Conservation (phyloP, 1,140 invertebrate genomes). For the Dendrolimus kikuchii region DNA sequence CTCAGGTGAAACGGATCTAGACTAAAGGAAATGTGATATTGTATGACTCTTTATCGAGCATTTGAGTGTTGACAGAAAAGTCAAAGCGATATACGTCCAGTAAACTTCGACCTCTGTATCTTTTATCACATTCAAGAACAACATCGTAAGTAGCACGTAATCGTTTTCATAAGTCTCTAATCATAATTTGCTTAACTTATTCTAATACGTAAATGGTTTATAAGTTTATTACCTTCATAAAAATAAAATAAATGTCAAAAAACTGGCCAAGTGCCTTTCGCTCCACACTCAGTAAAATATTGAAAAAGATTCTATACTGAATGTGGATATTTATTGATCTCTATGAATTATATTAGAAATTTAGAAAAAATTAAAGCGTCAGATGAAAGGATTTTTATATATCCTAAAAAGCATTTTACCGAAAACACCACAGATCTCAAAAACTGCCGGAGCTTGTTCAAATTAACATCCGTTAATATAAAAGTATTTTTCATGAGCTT, state of each 20-base stretch:
- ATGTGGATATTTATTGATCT: too few species aligned
- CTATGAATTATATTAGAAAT: too few species aligned
- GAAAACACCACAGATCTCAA: too few species aligned
- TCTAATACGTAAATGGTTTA: not conserved
- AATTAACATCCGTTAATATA: too few species aligned
- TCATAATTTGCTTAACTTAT: not conserved
- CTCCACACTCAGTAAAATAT: too few species aligned
- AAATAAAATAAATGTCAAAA: not conserved
- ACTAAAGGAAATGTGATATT: conserved; percentile 15
- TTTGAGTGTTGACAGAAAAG: conserved; percentile 22
- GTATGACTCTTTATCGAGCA: conserved; percentile 20
- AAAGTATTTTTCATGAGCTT: too few species aligned
- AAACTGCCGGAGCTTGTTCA: too few species aligned
- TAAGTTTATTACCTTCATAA: conserved; percentile 1
- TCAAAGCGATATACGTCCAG: conserved; percentile 10
- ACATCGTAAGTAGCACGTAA: too few species aligned
- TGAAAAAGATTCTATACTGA: too few species aligned
- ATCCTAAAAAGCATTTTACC: too few species aligned
- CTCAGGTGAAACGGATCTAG: conserved; percentile 14
- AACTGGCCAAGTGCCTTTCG: not conserved
- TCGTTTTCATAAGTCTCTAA: not conserved
- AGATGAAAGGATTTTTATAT: too few species aligned
- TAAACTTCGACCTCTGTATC: conserved; percentile 21
- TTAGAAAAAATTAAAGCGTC: too few species aligned
- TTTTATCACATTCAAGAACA: conserved; percentile 5